A percentile compares a stretch with the other conserved stretches of the same genome.
Conservation (phyloP, 2,888 invertebrate genomes). For the Oligia latruncula region DNA sequence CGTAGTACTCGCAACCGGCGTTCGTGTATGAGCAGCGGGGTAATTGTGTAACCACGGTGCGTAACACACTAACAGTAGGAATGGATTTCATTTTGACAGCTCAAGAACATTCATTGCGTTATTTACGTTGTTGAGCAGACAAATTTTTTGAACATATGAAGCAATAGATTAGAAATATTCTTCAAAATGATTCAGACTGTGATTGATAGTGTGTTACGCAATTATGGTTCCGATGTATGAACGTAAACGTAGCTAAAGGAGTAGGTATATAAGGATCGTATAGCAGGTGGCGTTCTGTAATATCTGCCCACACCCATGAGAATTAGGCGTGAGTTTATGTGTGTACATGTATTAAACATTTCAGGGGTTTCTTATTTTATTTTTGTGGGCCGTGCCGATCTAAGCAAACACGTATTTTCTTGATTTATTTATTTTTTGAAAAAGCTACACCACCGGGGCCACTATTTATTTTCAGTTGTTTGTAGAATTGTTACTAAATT, state of each 20-base stretch:
- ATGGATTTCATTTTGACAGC: background rate
- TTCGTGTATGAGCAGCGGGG: background rate
- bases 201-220: background rate
- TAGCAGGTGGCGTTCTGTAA: background rate
- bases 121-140: background rate
- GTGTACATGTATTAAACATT: background rate
- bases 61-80: too few relatives aligned
- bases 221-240: background rate
- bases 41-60: background rate
- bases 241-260: background rate
- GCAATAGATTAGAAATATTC: background rate
- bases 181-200: background rate
- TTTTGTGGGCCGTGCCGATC: background rate
- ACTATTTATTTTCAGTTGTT: background rate
- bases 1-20: background rate
- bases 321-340: background rate
- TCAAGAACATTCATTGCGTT: background rate
- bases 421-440: background rate
- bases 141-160: background rate
- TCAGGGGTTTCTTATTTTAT: background rate
- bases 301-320: background rate
- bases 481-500: conserved; percentile 22
- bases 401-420: background rate
- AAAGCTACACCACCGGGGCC: background rate
- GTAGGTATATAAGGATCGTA: background rate